Evolutionary conservation across 1,140 invertebrate species (phyloP).

Genomic region (Asbolus verrucosus): DNA sequence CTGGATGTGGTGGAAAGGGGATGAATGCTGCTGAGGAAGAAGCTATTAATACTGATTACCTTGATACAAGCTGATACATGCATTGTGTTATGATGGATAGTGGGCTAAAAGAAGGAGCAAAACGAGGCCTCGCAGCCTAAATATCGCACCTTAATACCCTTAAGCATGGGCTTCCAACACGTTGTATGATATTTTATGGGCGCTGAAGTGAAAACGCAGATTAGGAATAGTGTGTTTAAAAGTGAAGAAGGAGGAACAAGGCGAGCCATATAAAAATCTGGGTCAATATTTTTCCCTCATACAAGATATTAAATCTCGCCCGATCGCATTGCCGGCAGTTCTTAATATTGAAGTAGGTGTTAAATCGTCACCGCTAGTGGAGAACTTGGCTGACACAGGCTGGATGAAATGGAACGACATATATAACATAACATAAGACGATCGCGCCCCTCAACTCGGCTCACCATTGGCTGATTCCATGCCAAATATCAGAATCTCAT

Average conservation of each 20-base stretch:
- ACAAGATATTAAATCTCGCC: slow-evolving; percentile 25
- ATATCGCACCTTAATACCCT: slow-evolving; percentile 1
- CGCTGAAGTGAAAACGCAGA: slow-evolving; percentile 25
- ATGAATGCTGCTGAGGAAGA: slow-evolving; percentile 33
- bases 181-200: not conserved
- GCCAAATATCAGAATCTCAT: slow-evolving; percentile 57
- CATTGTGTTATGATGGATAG: slow-evolving; percentile 49
- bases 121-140: slow-evolving; percentile 9
- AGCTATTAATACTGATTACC: slow-evolving; percentile 51
- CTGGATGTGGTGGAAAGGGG: slow-evolving; percentile 20
- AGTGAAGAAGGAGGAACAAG: not conserved
- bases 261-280: not conserved
- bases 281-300: slow-evolving; percentile 1
- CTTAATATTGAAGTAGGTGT: slow-evolving; percentile 53
- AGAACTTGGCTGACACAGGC: slow-evolving; percentile 36
- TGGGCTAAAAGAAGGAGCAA: slow-evolving; percentile 10
- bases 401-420: slow-evolving; percentile 47
- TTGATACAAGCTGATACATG: slow-evolving; percentile 49
- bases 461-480: slow-evolving; percentile 50
- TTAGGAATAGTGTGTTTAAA: not conserved
- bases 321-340: slow-evolving; percentile 30
- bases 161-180: not conserved
- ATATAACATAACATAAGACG: slow-evolving; percentile 48
- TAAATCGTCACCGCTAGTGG: slow-evolving; percentile 49
- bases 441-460: slow-evolving; percentile 24